Percentiles rank a stretch among this genome's conserved stretches.
phyloP scores from a whole-genome alignment of 2,797 vertebrate genomes.

The Uromys caudimaculatus region DNA sequence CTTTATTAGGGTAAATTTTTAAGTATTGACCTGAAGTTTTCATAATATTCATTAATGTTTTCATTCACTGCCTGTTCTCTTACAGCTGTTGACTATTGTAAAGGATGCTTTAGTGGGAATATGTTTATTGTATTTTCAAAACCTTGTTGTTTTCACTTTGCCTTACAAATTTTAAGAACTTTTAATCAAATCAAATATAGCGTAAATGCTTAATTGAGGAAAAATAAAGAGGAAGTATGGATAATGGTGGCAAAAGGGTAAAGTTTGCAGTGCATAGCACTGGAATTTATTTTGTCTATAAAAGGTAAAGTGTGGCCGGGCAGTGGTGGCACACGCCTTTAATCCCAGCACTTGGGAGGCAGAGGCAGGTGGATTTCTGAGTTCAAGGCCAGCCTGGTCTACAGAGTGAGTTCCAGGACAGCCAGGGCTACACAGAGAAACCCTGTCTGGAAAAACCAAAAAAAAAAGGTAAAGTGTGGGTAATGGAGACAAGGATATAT shows the following conservation, averaged over 20 bases:
- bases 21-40: constrained; percentile 56
- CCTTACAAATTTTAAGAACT: constrained; percentile 24
- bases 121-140: constrained; percentile 56
- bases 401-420: too few relatives aligned
- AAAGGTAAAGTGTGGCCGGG: background rate
- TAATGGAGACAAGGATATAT: background rate
- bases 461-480: background rate
- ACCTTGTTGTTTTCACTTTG: constrained; percentile 44
- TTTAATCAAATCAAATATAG: background rate
- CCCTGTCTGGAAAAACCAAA: too few relatives aligned
- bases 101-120: constrained; percentile 12
- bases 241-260: background rate
- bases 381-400: too few relatives aligned
- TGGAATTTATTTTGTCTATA: constrained; percentile 38
- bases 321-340: too few relatives aligned
- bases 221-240: constrained; percentile 26
- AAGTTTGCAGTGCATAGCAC: background rate
- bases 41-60: constrained; percentile 49
- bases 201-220: constrained; percentile 44
- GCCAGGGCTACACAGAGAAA: too few relatives aligned
- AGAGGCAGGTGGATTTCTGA: too few relatives aligned
- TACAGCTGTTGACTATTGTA: background rate
- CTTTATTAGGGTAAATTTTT: constrained; percentile 40
- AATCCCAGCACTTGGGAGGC: too few relatives aligned
- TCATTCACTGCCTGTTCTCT: background rate